A percentile compares a stretch with the other conserved stretches of the same genome.
These are phyloP conservation scores for Hucho hucho DNA, from an alignment of 2,113 vertebrate genomes.

Conservation along the genomic window DNA sequence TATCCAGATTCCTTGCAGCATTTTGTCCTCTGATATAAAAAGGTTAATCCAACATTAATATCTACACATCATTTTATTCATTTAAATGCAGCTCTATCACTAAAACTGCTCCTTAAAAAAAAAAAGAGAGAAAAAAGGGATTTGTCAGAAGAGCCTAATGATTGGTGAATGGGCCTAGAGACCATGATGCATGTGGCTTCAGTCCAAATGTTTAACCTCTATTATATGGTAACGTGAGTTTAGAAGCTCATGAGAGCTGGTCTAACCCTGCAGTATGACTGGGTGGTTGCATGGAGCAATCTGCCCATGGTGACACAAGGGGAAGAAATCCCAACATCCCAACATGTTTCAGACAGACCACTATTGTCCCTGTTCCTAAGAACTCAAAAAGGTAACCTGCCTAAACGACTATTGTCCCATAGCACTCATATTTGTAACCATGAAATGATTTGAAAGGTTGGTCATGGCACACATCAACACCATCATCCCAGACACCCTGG, in stretches of 20 bases:
- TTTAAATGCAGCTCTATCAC: slow-evolving; percentile 16
- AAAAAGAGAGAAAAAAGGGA: slow-evolving; percentile 2
- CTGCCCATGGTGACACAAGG: slow-evolving; percentile 23
- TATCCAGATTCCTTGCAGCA: slow-evolving; percentile 31
- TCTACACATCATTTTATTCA: background rate
- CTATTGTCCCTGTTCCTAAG: too few species aligned
- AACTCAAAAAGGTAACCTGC: too few species aligned
- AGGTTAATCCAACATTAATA: slow-evolving; percentile 62
- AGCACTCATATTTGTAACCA: too few species aligned
- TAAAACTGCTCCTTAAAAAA: background rate
- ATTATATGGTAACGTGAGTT: slow-evolving; percentile 32
- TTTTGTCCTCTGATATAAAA: slow-evolving; percentile 48
- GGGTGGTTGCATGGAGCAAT: slow-evolving; percentile 30
- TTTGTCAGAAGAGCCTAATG: slow-evolving; percentile 34
- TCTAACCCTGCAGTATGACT: slow-evolving; percentile 33
- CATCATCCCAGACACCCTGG: too few species aligned
- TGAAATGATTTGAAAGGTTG: too few species aligned
- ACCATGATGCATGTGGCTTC: slow-evolving; percentile 32
- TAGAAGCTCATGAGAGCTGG: slow-evolving; percentile 41
- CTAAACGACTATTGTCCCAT: too few species aligned
- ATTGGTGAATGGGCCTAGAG: slow-evolving; percentile 20
- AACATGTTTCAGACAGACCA: too few species aligned
- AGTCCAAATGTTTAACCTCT: slow-evolving; percentile 52
- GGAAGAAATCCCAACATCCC: slow-evolving; percentile 1
- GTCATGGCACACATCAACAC: too few species aligned